Evolutionary conservation across 2,888 invertebrate genomes (phyloP).

Genomic region (Polydesmus complanatus): DNA sequence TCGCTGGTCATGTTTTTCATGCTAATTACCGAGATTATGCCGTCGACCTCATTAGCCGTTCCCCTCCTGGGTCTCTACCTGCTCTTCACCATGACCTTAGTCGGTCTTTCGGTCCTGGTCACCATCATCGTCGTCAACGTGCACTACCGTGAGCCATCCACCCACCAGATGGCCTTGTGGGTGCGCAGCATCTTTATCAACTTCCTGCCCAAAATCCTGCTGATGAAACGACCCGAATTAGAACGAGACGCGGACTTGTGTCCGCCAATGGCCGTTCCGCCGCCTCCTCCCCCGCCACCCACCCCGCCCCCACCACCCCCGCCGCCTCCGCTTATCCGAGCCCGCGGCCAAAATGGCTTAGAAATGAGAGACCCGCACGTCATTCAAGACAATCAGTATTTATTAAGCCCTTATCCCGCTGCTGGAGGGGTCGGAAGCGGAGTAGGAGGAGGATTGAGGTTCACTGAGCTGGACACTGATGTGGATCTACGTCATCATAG

Average conservation of each 20-base stretch:
- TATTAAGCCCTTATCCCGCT: conserved; percentile 5
- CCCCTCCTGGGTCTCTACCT: conserved; percentile 83
- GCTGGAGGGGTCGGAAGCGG: neutral
- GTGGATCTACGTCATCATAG: conserved; percentile 12
- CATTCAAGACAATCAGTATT: neutral
- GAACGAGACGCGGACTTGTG: conserved; percentile 38
- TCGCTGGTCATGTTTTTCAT: conserved; percentile 90
- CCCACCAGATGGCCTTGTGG: conserved; percentile 85
- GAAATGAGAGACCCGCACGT: neutral
- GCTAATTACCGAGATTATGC: conserved; percentile 83
- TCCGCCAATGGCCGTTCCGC: conserved; percentile 8
- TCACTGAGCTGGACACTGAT: conserved; percentile 17
- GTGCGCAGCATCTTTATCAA: conserved; percentile 60
- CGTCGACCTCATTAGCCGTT: conserved; percentile 82
- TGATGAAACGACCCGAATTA: conserved; percentile 76
- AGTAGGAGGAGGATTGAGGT: neutral
- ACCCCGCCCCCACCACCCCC: conserved; percentile 3
- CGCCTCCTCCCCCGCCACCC: neutral
- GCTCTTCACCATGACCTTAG: conserved; percentile 86
- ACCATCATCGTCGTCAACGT: conserved; percentile 88
- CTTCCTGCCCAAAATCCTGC: conserved; percentile 67
- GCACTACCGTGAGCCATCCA: conserved; percentile 79
- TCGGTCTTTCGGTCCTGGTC: conserved; percentile 80
- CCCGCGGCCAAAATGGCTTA: conserved; percentile 10
- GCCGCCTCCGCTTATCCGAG: conserved; percentile 1